These are phyloP conservation scores for Cryptotis parvus DNA, from an alignment of 2,113 vertebrate genomes.

Conservation along the genomic window DNA sequence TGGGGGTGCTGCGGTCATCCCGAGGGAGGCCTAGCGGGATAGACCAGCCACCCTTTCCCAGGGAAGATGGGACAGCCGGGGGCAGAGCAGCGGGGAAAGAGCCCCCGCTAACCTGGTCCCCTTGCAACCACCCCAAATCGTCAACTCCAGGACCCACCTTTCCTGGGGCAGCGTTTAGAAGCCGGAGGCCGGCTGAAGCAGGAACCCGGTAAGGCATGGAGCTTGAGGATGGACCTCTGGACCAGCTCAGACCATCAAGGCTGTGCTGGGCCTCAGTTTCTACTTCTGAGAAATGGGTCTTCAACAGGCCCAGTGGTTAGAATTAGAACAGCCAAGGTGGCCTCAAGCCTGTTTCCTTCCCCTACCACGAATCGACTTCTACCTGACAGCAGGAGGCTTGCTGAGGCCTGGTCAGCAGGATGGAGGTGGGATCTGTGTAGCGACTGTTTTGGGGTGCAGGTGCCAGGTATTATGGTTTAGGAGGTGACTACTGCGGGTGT, in stretches of 20 bases:
- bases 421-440: neutral
- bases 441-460: fast-evolving
- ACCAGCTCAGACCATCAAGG: neutral
- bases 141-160: neutral
- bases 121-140: neutral
- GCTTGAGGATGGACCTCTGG: neutral
- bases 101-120: neutral
- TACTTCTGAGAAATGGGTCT: neutral
- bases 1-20: neutral
- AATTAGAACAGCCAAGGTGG: neutral
- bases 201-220: neutral
- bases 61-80: neutral
- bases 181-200: fast-evolving
- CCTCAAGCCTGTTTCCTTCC: neutral
- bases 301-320: neutral
- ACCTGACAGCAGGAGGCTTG: no score
- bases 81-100: neutral
- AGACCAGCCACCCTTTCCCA: constrained; percentile 67
- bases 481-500: neutral
- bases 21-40: neutral
- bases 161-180: neutral
- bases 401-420: no score
- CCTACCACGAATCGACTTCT: no score
- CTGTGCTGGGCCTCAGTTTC: neutral
- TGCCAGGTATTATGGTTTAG: neutral